Conservation (phyloP, 2,888 invertebrate genomes). For the Caenorhabditis becei region DNA sequence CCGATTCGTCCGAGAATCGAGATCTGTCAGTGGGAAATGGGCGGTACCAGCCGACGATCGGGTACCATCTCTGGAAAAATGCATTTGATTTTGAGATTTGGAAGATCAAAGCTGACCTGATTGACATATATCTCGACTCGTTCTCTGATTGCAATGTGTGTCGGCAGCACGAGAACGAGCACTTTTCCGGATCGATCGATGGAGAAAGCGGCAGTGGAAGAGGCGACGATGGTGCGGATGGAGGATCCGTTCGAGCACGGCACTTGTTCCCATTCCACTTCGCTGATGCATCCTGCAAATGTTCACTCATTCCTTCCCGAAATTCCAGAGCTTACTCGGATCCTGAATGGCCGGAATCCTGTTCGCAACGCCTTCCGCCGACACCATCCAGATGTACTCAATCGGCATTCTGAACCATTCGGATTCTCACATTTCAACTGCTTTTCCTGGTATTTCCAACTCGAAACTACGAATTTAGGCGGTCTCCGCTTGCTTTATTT, state of each 20-base stretch:
- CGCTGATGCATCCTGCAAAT: slow-evolving; percentile 42
- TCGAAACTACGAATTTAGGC: slow-evolving; percentile 33
- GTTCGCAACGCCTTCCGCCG: slow-evolving; percentile 51
- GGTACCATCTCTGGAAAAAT: slow-evolving; percentile 63
- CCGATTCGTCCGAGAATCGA: slow-evolving; percentile 57
- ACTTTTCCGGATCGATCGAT: slow-evolving; percentile 60
- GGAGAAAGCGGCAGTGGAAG: slow-evolving; percentile 49
- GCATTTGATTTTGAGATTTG: not conserved
- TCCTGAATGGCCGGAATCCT: slow-evolving; percentile 42
- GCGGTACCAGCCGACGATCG: slow-evolving; percentile 51
- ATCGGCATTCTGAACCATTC: slow-evolving; percentile 18
- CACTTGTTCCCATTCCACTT: slow-evolving; percentile 59
- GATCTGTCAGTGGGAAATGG: slow-evolving; percentile 63
- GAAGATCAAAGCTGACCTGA: slow-evolving; percentile 46
- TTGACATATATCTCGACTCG: slow-evolving; percentile 60
- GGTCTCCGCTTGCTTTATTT: not conserved
- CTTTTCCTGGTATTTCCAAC: slow-evolving; percentile 15
- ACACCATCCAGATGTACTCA: slow-evolving; percentile 59
- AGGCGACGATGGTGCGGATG: slow-evolving; percentile 41
- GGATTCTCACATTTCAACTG: not conserved
- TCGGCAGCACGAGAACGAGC: slow-evolving; percentile 56
- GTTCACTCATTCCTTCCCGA: too few species aligned
- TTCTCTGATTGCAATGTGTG: slow-evolving; percentile 56
- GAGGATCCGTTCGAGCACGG: slow-evolving; percentile 37
- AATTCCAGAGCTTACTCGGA: slow-evolving; percentile 59